phyloP scores from a whole-genome alignment of 2,797 vertebrate species.

The Muraenolepis orangiensis region DNA sequence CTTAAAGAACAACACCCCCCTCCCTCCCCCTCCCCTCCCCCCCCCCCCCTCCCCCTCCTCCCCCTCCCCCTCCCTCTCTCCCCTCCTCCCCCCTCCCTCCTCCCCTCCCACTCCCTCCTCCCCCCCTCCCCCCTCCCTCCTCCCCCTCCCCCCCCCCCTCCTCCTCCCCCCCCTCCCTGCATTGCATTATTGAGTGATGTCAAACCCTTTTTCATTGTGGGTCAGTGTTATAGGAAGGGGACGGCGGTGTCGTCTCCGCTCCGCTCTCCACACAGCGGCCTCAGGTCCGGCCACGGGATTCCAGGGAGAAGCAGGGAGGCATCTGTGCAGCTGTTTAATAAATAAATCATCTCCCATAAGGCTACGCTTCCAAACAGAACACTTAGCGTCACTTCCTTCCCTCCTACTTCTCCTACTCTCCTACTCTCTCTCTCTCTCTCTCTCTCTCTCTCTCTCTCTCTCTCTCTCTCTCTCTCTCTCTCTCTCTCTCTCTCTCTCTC shows the following conservation, averaged over 20 bases:
- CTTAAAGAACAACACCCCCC: too few relatives aligned
- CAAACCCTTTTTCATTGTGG: slow-evolving; percentile 39
- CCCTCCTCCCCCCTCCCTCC: too few relatives aligned
- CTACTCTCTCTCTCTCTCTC: background rate
- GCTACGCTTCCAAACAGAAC: slow-evolving; percentile 32
- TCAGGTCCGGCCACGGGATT: slow-evolving; percentile 29
- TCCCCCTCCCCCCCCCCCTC: too few relatives aligned
- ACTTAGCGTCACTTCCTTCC: slow-evolving; percentile 7
- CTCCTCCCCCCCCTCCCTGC: background rate
- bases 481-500: background rate
- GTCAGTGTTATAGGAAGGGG: slow-evolving; percentile 41
- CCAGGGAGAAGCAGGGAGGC: slow-evolving; percentile 25
- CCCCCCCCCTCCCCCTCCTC: too few relatives aligned
- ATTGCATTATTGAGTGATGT: slow-evolving; percentile 49
- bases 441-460: background rate
- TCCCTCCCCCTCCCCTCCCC: too few relatives aligned
- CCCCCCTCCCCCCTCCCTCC: too few relatives aligned
- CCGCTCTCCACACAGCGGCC: slow-evolving; percentile 16
- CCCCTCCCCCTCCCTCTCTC: too few relatives aligned
- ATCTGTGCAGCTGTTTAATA: slow-evolving; percentile 45
- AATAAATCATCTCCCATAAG: slow-evolving; percentile 43
- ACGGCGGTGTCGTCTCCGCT: background rate
- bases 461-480: background rate
- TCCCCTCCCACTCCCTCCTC: too few relatives aligned
- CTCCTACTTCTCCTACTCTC: too few relatives aligned